Percentiles rank a stretch among this genome's conserved stretches.
Evolutionary conservation across 2,888 invertebrate species (phyloP).

Genomic region (Lasioglossum vierecki): DNA sequence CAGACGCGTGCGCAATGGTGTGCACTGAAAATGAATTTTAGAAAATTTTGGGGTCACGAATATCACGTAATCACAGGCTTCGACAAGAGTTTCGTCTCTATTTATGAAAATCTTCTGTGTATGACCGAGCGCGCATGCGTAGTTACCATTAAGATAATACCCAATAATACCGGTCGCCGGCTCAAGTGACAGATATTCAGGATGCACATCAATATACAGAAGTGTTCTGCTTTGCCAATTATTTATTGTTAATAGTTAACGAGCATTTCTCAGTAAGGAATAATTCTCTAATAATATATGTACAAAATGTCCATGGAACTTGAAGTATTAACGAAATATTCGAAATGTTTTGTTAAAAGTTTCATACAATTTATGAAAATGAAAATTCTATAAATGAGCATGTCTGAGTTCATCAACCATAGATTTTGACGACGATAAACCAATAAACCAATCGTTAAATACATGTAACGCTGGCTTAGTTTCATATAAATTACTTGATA

Average conservation of each 20-base stretch:
- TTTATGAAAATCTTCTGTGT: not conserved
- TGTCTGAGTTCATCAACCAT: not conserved
- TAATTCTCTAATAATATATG: not conserved
- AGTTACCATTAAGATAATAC: constrained; percentile 5
- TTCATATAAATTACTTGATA: constrained; percentile 58
- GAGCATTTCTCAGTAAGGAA: not conserved
- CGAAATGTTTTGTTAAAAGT: not conserved
- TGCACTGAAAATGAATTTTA: not conserved
- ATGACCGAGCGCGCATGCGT: constrained; percentile 37
- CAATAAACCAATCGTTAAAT: constrained; percentile 13
- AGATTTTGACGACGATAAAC: constrained; percentile 6
- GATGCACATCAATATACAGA: not conserved
- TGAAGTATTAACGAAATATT: not conserved
- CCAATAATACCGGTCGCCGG: constrained; percentile 28
- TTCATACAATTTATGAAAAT: not conserved
- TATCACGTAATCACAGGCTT: not conserved
- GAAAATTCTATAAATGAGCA: not conserved
- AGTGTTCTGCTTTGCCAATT: constrained; percentile 4
- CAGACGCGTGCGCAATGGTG: not conserved
- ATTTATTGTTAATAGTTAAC: not conserved
- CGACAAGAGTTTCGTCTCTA: not conserved
- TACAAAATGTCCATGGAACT: not conserved
- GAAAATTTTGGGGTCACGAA: not conserved
- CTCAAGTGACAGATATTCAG: constrained; percentile 10
- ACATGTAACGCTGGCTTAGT: constrained; percentile 35